Conservation (phyloP, 2,113 vertebrate genomes). For the Lota lota region DNA sequence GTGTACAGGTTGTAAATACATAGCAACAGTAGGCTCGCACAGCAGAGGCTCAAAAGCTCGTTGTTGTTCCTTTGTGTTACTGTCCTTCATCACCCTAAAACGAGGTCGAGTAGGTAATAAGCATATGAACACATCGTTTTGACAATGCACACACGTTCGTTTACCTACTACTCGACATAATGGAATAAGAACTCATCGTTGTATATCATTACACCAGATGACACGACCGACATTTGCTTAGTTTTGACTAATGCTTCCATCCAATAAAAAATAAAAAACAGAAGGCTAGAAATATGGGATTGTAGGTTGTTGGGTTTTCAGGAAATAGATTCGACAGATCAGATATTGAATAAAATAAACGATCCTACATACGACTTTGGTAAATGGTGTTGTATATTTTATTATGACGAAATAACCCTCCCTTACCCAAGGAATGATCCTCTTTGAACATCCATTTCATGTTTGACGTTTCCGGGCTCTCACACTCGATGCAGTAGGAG, state of each 20-base stretch:
- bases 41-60: slow-evolving; percentile 19
- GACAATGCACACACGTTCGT: no score
- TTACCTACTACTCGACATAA: no score
- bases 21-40: neutral
- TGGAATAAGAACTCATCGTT: no score
- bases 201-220: no score
- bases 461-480: slow-evolving; percentile 50
- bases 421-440: slow-evolving; percentile 92
- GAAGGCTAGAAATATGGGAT: no score
- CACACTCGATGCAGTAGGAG: slow-evolving; percentile 16
- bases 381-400: slow-evolving; percentile 2
- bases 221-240: no score
- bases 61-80: neutral
- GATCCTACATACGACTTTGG: neutral
- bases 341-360: neutral
- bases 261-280: no score
- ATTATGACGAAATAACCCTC: neutral
- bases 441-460: slow-evolving; percentile 99
- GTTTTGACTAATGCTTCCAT: no score
- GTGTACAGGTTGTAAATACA: no score
- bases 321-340: no score
- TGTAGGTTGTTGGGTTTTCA: no score
- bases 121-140: no score
- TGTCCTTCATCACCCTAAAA: slow-evolving; percentile 6
- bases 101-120: neutral